phyloP scores from a whole-genome alignment of 2,888 invertebrate genomes.

The Steinernema hermaphroditum region DNA sequence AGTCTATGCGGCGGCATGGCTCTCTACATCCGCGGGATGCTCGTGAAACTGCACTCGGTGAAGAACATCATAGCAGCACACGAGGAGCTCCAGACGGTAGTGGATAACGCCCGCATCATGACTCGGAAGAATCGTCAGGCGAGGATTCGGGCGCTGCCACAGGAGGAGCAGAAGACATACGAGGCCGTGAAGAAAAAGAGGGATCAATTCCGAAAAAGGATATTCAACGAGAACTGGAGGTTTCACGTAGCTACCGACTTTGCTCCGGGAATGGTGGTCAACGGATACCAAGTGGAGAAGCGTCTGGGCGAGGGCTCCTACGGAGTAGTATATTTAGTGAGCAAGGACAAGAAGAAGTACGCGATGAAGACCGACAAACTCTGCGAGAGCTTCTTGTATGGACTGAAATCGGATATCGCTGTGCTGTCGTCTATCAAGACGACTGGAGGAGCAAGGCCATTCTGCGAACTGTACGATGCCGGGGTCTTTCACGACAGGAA shows the following conservation, averaged over 20 bases:
- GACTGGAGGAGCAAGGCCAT: not conserved
- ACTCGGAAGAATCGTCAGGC: not conserved
- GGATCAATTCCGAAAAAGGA: not conserved
- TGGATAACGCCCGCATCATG: not conserved
- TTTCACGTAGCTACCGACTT: not conserved
- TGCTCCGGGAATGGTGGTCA: not conserved
- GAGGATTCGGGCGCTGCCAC: not conserved
- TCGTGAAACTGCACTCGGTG: not conserved
- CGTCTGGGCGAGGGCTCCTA: not conserved
- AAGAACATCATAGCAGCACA: not conserved
- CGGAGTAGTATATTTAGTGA: not conserved
- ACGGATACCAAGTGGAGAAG: conserved; percentile 1
- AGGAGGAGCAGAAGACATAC: not conserved
- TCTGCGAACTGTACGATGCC: not conserved
- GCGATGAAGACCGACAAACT: conserved; percentile 8
- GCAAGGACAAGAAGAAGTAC: not conserved
- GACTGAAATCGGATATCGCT: conserved; percentile 2
- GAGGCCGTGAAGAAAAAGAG: conserved; percentile 4
- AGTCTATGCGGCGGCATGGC: not conserved
- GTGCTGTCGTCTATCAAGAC: not conserved
- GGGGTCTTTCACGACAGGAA: conserved; percentile 9
- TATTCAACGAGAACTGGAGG: not conserved
- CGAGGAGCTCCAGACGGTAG: not conserved
- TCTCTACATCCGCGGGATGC: not conserved
- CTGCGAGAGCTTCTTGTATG: not conserved